Conservation (phyloP, 2,888 invertebrate species). For the Coenonympha glycerion region DNA sequence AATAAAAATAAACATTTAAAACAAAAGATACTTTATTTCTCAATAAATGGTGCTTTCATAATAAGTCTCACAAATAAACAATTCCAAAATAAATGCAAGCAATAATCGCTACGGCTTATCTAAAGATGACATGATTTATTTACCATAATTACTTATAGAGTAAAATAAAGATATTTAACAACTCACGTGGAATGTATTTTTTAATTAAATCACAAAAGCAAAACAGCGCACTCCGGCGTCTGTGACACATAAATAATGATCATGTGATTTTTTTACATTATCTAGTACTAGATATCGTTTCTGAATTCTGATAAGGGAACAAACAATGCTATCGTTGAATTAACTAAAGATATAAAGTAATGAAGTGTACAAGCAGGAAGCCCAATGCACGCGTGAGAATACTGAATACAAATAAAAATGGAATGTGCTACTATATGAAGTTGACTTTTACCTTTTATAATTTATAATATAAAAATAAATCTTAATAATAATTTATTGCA, state of each 20-base stretch:
- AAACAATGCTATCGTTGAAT: background rate
- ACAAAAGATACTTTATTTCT: constrained; percentile 20
- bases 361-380: constrained; percentile 2
- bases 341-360: constrained; percentile 1
- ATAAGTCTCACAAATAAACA: constrained; percentile 27
- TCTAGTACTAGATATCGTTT: constrained; percentile 3
- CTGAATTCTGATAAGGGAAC: constrained; percentile 3
- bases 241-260: background rate
- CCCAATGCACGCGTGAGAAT: background rate
- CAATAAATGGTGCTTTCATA: constrained; percentile 24
- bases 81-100: constrained; percentile 6
- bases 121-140: background rate
- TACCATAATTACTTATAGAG: background rate
- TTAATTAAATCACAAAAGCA: background rate
- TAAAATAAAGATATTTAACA: constrained; percentile 6
- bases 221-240: background rate
- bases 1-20: constrained; percentile 21
- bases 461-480: too few relatives aligned
- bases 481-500: background rate
- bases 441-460: too few relatives aligned
- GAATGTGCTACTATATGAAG: too few relatives aligned
- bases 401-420: background rate
- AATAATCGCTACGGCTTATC: background rate
- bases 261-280: constrained; percentile 12
- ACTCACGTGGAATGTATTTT: constrained; percentile 40